Percentiles rank a stretch among this genome's conserved stretches.
These are phyloP conservation scores for Amyelois transitella DNA, from an alignment of 1,140 invertebrate genomes.

Conservation along the genomic window DNA sequence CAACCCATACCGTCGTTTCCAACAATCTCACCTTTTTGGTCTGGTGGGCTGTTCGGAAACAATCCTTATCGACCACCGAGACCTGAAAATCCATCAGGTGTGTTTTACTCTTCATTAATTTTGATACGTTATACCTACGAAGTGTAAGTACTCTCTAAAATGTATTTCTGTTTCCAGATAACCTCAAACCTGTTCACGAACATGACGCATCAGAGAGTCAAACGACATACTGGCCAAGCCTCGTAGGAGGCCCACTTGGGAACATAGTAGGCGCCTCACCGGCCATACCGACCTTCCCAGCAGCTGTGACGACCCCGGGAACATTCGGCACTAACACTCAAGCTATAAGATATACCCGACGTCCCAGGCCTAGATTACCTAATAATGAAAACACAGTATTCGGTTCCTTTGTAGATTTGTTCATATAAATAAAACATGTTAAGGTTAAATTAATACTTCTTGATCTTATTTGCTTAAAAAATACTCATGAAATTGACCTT, in stretches of 20 bases:
- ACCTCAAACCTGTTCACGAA: constrained; percentile 53
- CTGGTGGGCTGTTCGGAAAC: constrained; percentile 42
- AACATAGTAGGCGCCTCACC: constrained; percentile 41
- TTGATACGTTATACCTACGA: no score
- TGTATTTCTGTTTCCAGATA: constrained; percentile 29
- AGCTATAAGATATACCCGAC: constrained; percentile 12
- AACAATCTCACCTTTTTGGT: constrained; percentile 35
- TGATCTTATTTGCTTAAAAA: not conserved
- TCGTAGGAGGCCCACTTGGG: constrained; percentile 43
- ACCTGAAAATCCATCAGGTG: constrained; percentile 40
- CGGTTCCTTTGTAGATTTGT: constrained; percentile 50
- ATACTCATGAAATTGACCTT: constrained; percentile 2
- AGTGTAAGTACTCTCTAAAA: not conserved
- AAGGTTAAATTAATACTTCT: not conserved
- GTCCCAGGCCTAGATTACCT: constrained; percentile 21
- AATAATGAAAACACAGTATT: constrained; percentile 25
- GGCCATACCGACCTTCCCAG: constrained; percentile 24
- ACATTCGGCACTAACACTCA: not conserved
- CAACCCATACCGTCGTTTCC: constrained; percentile 12
- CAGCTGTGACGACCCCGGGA: constrained; percentile 3
- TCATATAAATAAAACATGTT: constrained; percentile 39
- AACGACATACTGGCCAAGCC: constrained; percentile 31
- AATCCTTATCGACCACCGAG: constrained; percentile 43
- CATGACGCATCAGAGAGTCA: constrained; percentile 32
- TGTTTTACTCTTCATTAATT: constrained; percentile 3